phyloP scores from a whole-genome alignment of 1,140 invertebrate species.

The Scaptomyza graminum region DNA sequence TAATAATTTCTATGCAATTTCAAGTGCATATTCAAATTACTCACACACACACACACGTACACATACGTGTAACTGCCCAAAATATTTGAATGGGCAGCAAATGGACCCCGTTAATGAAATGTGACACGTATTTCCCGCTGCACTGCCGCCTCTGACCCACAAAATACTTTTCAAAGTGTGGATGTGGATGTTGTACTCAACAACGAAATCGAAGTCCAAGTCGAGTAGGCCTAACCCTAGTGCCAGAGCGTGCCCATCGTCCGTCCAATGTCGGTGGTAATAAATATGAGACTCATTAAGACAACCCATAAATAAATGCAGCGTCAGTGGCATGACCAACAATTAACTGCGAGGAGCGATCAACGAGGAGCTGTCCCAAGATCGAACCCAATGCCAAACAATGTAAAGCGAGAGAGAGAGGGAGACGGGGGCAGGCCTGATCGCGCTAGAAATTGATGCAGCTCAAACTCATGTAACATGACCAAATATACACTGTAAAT shows the following conservation, averaged over 20 bases:
- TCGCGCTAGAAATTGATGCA: slow-evolving; percentile 44
- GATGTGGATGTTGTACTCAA: slow-evolving; percentile 33
- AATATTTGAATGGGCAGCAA: slow-evolving; percentile 53
- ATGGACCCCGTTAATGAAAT: slow-evolving; percentile 74
- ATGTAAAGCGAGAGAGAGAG: slow-evolving; percentile 28
- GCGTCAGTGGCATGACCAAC: slow-evolving; percentile 77
- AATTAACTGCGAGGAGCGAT: slow-evolving; percentile 69
- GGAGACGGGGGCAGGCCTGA: slow-evolving; percentile 11
- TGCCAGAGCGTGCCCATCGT: slow-evolving; percentile 47
- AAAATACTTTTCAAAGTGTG: slow-evolving; percentile 23
- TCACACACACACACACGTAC: slow-evolving; percentile 36
- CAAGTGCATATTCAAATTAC: slow-evolving; percentile 81
- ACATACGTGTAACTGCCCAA: slow-evolving; percentile 51
- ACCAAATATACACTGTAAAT: slow-evolving; percentile 55
- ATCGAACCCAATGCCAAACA: slow-evolving; percentile 39
- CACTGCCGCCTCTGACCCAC: slow-evolving; percentile 49
- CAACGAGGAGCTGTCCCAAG: slow-evolving; percentile 69
- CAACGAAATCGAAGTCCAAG: neutral
- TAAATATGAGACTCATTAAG: slow-evolving; percentile 83
- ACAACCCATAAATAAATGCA: slow-evolving; percentile 82
- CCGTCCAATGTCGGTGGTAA: slow-evolving; percentile 61
- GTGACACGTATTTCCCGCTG: slow-evolving; percentile 75
- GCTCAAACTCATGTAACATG: slow-evolving; percentile 64
- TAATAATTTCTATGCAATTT: slow-evolving; percentile 74
- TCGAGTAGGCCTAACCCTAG: slow-evolving; percentile 1